Base-by-base conservation (phyloP, 2,888 invertebrate species). In the Isotomurus palustris region DNA sequence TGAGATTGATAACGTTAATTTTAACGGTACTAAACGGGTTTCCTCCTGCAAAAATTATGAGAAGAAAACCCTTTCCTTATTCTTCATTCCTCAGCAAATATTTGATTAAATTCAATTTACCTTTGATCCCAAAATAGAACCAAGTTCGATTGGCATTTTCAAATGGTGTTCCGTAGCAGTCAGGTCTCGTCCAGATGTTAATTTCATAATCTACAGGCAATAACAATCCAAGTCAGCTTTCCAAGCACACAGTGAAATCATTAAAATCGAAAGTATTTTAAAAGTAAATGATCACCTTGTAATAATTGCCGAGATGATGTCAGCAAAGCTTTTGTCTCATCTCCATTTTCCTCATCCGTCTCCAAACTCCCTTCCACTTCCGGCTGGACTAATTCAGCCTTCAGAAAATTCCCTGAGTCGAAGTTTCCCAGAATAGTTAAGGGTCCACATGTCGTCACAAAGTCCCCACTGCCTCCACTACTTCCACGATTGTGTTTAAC, bases 81-180 rank as follows among this genome's bases (percentile, higher is more conserved):
- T 48, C 28, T 24, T 32, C 14, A 27, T 29, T 8, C 8, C 19
- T 14, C n/a, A 41, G 41, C 14, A 8, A 44, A n/a, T 21, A 24
- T 48, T 14, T 17, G n/a, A 41, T 41, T 40, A 14, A 35, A 40
- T n/a, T n/a, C n/a, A n/a, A n/a, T n/a, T n/a, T 56, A 67, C 84
- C 82, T 72, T 82, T 81, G 49, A 93, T 77, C 8, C 89, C 91
- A 76, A 93, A 93, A 76, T 90, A 86, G 77, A 93, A 93, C 93
- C 93, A 93, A 1, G 92, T 91, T 64, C 91, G 81, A 75, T 91
- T 91, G 50, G 85, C 86, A 80, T 91, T 92, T 75, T 91, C 88
- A 80, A 83, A 91, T 71, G 85, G 84, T 1, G 91, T 91, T 24
- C 88, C 91, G 41, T 81, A 84, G 77, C 91, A 91, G 76, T 93